Evolutionary conservation across 2,888 invertebrate genomes (phyloP), one percentile per base, ranked within the genome.

Genomic region (Malacosoma neustria): DNA sequence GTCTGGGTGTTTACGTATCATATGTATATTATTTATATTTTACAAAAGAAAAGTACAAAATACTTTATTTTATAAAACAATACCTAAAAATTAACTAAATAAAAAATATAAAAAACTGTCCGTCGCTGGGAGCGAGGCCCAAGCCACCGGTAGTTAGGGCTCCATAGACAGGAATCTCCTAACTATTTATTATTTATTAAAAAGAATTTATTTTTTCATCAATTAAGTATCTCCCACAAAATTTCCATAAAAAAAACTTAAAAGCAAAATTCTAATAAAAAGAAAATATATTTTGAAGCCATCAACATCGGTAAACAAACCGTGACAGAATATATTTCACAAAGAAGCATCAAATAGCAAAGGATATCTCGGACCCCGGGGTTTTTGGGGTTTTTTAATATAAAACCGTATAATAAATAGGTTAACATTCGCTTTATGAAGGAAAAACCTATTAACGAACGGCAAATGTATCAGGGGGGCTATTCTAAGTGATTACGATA

Each of bases 341-440:
- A 22, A 9, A 22, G 6, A 9, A 22, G 56, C 67, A 60, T 70
- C 68, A 72, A 71, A 72, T 61, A 67, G 65, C 59, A 55, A 63
- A 65, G 67, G 66, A 71, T 67, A 60, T 61, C 48, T 51, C 51
- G 67, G 62, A 67, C 60, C 64, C 57, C 55, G 52, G 53, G 53
- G 60, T 45, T 59, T 59, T 46, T 61, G 57, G 59, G 55, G 65
- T 70, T 79, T 81, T 84, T 84, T 84, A 84, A 84, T 84, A 84
- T 80, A 68, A 22, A 66, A 60, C 69, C 65, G 71, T 62, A 74
- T 81, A 81, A 85, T 84, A 84, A 84, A 85, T 84, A 80, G 81
- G 82, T 80, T 77, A 81, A 64, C 79, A 82, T 84, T 82, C 81
- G 70, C 79, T 75, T 84, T 84, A 80, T 82, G 82, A 81, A 79